A percentile compares a stretch with the other conserved stretches of the same genome.
Conservation (phyloP, 1,140 invertebrate genomes). For the Cepaea nemoralis region DNA sequence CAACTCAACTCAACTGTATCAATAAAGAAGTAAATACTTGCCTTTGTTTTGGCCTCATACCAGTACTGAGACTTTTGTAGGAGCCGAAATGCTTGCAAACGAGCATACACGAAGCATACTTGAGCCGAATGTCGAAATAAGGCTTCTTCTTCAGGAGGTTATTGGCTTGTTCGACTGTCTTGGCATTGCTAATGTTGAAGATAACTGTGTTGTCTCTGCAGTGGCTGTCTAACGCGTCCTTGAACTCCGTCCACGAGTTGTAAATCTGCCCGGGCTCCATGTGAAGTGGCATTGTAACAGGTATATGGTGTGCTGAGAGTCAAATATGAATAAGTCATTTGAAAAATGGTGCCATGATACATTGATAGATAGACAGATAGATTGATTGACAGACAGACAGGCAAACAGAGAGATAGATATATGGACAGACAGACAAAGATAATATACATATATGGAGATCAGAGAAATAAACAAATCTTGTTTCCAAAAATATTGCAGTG, state of each 20-base stretch:
- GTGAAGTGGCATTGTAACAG: conserved; percentile 8
- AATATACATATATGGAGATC: too few relatives aligned
- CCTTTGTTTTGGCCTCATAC: conserved; percentile 41
- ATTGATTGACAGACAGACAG: too few relatives aligned
- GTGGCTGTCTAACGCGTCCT: conserved; percentile 29
- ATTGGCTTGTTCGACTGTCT: conserved; percentile 38
- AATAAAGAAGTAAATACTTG: neutral
- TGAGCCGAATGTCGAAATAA: conserved; percentile 23
- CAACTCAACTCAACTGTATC: too few relatives aligned
- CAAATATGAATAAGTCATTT: too few relatives aligned
- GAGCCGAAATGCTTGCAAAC: conserved; percentile 36
- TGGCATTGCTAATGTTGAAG: conserved; percentile 39
- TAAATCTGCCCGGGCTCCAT: conserved; percentile 40
- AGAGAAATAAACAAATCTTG: too few relatives aligned
- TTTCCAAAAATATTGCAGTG: too few relatives aligned
- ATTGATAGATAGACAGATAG: too few relatives aligned
- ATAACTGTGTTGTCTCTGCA: conserved; percentile 35
- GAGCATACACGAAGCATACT: conserved; percentile 30
- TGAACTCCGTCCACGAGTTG: conserved; percentile 35
- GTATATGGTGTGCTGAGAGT: neutral
- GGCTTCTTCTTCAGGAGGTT: conserved; percentile 30
- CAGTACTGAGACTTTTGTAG: conserved; percentile 35
- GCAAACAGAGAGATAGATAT: too few relatives aligned
- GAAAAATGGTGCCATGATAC: too few relatives aligned
- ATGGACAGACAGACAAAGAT: too few relatives aligned